Evolutionary conservation across 1,140 invertebrate genomes (phyloP), one percentile per base, ranked within the genome.

Genomic region (Halictus rubicundus): DNA sequence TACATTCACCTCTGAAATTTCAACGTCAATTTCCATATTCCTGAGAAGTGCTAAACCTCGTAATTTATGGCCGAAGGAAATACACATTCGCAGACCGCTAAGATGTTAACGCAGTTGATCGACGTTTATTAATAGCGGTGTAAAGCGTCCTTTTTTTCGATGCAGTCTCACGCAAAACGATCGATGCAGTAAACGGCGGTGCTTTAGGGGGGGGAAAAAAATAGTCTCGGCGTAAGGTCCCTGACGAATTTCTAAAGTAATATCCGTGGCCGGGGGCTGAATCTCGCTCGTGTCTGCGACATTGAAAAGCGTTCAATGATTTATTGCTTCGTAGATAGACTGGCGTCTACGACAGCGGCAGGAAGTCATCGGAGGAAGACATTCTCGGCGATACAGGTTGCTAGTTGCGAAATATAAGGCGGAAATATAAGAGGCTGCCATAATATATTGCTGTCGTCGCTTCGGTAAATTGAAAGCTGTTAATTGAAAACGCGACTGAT

Each of bases 331-430:
- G 23, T 14, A 78, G 83, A 85, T 85, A 78, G 75, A 80, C 68
- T 66, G 72, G 68, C 23, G 82, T 74, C 64, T 73, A 69, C 61
- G 74, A 75, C 69, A 25, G 49, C 72, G 63, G 59, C 25, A 78
- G 75, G 83, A 85, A 85, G 72, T 84, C 78, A 80, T 85, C 52
- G 82, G 61, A 57, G 54, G 72, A 78, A 80, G 83, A 81, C 83
- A 84, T 85, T 80, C n/a, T 85, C 61, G 60, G 77, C 54, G 54
- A 54, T 70, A 84, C 59, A 60, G 6, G 42, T 59, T 64, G 46
- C 32, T 27, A 16, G 57, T n/a, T 59, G 57, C 21, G 66, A 49
- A 42, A 75, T 9, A 61, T 39, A 23, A 46, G 52, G 23, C 16
- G 25, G 23, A 37, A n/a, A 57, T 52, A 52, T 52, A 57, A 6